Percentiles rank a stretch among this genome's conserved stretches.
Conservation (phyloP, 2,888 invertebrate genomes). For the Melanophora roralis region DNA sequence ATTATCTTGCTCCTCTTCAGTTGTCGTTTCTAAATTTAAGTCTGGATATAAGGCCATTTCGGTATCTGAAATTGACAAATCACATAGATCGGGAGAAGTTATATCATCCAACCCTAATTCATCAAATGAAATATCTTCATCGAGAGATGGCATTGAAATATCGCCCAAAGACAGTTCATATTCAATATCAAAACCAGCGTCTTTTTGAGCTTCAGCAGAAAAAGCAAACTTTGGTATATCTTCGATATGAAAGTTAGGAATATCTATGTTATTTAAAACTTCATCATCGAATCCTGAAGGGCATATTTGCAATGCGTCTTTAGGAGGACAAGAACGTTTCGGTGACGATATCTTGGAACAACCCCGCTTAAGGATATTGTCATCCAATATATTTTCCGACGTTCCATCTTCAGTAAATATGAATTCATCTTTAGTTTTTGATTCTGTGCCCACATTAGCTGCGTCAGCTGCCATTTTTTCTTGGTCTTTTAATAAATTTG, state of each 20-base stretch:
- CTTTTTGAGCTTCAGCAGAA: slow-evolving; percentile 6
- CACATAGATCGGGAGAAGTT: slow-evolving; percentile 22
- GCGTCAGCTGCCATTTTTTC: slow-evolving; percentile 6
- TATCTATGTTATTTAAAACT: not conserved
- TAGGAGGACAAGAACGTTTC: not conserved
- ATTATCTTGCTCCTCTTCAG: not conserved
- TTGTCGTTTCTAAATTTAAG: not conserved
- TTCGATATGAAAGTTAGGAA: slow-evolving; percentile 11
- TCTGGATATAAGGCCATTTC: slow-evolving; percentile 25
- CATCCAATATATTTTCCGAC: not conserved
- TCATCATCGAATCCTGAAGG: slow-evolving; percentile 11
- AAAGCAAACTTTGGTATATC: slow-evolving; percentile 17
- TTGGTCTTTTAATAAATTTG: not conserved
- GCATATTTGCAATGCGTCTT: not conserved
- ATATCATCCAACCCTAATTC: slow-evolving; percentile 28
- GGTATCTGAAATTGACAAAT: slow-evolving; percentile 36
- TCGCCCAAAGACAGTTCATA: not conserved
- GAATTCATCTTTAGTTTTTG: not conserved
- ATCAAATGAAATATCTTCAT: slow-evolving; percentile 25
- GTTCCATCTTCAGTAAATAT: not conserved
- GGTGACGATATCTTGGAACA: not conserved
- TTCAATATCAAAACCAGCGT: slow-evolving; percentile 14
- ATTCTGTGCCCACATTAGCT: not conserved
- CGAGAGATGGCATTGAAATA: slow-evolving; percentile 27
- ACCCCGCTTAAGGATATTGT: not conserved